Percentiles rank a stretch among this genome's conserved stretches.
These are phyloP conservation scores for Lasioglossum baleicum DNA, from an alignment of 1,140 invertebrate species.

Conservation along the genomic window DNA sequence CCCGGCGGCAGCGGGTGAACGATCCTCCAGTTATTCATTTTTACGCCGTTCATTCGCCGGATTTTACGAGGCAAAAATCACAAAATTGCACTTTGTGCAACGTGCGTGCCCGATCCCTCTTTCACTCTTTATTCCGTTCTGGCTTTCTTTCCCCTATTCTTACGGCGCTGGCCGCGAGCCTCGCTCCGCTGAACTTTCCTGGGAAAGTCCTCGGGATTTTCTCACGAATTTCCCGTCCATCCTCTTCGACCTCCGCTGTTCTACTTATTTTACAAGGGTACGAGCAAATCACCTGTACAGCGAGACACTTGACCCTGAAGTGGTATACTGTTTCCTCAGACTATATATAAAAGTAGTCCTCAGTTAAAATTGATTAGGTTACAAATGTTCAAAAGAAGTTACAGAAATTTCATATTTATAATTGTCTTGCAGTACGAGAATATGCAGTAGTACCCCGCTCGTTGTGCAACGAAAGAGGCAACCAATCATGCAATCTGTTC, in stretches of 20 bases:
- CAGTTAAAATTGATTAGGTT: too few species aligned
- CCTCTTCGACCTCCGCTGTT: neutral
- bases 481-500: too few species aligned
- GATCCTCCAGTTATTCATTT: constrained; percentile 77
- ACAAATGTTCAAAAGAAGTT: too few species aligned
- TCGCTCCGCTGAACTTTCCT: neutral
- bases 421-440: too few species aligned
- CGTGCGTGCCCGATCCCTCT: constrained; percentile 40
- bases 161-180: constrained; percentile 3
- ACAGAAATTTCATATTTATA: too few species aligned
- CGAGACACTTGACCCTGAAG: too few species aligned
- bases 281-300: too few species aligned
- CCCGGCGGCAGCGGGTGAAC: constrained; percentile 65
- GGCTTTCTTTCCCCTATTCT: constrained; percentile 32
- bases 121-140: constrained; percentile 34
- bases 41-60: constrained; percentile 77
- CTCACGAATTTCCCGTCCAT: neutral
- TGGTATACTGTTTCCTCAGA: too few species aligned
- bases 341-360: too few species aligned
- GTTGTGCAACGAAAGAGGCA: too few species aligned
- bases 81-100: constrained; percentile 78
- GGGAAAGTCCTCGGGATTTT: neutral
- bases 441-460: too few species aligned
- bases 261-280: too few species aligned
- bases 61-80: constrained; percentile 80